Percentiles rank a stretch among this genome's conserved stretches.
These are phyloP conservation scores for Sturmia bella DNA, from an alignment of 2,888 invertebrate species.

Conservation along the genomic window DNA sequence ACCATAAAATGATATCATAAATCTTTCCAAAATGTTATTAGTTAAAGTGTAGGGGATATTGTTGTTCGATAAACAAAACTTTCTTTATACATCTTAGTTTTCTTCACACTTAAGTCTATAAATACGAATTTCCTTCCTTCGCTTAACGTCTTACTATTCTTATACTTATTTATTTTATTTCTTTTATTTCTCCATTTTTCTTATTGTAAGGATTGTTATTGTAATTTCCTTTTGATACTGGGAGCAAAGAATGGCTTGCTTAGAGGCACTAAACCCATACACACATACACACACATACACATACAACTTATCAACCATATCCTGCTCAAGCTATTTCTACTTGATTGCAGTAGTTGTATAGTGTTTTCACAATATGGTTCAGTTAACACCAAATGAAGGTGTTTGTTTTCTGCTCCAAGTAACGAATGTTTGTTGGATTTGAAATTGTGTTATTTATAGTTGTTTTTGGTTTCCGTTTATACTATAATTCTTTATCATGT, in stretches of 20 bases:
- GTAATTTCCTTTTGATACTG: slow-evolving; percentile 57
- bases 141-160: slow-evolving; percentile 28
- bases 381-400: slow-evolving; percentile 6
- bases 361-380: slow-evolving; percentile 1
- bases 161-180: slow-evolving; percentile 7
- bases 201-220: slow-evolving; percentile 21
- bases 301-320: not conserved
- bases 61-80: not conserved
- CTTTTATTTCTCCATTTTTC: not conserved
- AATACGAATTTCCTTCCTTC: slow-evolving; percentile 46
- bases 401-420: not conserved
- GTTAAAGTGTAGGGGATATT: too few relatives aligned
- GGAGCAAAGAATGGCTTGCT: slow-evolving; percentile 15
- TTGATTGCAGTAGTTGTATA: slow-evolving; percentile 7
- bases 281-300: not conserved
- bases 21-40: too few relatives aligned
- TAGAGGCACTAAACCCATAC: not conserved
- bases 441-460: slow-evolving; percentile 62
- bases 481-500: slow-evolving; percentile 25
- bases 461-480: slow-evolving; percentile 49
- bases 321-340: not conserved
- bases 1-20: too few relatives aligned
- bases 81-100: not conserved
- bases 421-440: slow-evolving; percentile 20
- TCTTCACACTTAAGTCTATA: slow-evolving; percentile 52